Percentiles rank a stretch among this genome's conserved stretches.
These are phyloP conservation scores for Telmatherina bonti DNA, from an alignment of 2,797 vertebrate genomes.

Conservation along the genomic window DNA sequence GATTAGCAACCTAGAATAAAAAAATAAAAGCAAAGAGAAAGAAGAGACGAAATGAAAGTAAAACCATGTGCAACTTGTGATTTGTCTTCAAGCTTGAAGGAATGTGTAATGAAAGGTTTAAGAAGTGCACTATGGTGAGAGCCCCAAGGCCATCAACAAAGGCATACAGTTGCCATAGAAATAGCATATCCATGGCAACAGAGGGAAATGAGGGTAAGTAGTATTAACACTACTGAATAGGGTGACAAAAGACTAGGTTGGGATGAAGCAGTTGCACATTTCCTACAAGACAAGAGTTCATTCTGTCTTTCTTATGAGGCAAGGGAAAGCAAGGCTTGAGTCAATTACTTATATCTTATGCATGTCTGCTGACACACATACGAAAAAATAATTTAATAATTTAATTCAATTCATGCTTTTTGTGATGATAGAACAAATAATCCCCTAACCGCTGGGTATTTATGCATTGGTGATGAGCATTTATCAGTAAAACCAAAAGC, in stretches of 20 bases:
- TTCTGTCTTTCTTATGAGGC: slow-evolving; percentile 18
- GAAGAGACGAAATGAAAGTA: slow-evolving; percentile 21
- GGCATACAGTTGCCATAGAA: slow-evolving; percentile 85
- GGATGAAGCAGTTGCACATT: slow-evolving; percentile 66
- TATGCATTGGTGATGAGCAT: too few relatives aligned
- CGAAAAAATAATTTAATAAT: too few relatives aligned
- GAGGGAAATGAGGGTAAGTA: slow-evolving; percentile 72
- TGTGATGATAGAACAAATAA: too few relatives aligned
- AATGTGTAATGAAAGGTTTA: slow-evolving; percentile 80
- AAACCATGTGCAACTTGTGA: slow-evolving; percentile 53
- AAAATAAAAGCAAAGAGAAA: slow-evolving; percentile 3
- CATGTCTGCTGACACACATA: not conserved
- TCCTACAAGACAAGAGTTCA: slow-evolving; percentile 44
- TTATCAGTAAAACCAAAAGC: too few relatives aligned
- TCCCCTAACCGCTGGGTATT: too few relatives aligned
- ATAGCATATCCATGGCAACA: slow-evolving; percentile 88
- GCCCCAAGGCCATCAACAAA: slow-evolving; percentile 79
- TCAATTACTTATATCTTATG: not conserved
- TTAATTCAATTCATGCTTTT: too few relatives aligned
- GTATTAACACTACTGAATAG: slow-evolving; percentile 77
- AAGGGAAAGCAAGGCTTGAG: too few relatives aligned
- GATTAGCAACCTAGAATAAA: too few relatives aligned
- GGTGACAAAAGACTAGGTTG: slow-evolving; percentile 74
- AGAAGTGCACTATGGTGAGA: slow-evolving; percentile 72
- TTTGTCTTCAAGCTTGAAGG: slow-evolving; percentile 71